These are phyloP conservation scores for Watsonalla binaria DNA, from an alignment of 2,888 invertebrate species.

Conservation along the genomic window DNA sequence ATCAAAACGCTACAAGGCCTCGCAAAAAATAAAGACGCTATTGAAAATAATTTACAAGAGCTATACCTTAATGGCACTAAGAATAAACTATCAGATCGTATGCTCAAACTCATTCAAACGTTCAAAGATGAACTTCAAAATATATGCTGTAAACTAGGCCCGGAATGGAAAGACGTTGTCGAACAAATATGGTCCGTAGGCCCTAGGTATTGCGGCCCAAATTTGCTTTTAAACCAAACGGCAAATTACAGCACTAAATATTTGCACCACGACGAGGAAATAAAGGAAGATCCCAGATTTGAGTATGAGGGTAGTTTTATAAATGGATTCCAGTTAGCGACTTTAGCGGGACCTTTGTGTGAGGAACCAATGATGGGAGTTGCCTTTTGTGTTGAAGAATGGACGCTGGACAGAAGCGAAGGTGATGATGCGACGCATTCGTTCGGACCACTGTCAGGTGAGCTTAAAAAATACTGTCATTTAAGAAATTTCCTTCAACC, in stretches of 20 bases:
- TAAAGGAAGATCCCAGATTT: conserved; percentile 74
- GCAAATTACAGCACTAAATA: conserved; percentile 78
- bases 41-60: conserved; percentile 49
- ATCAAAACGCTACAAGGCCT: conserved; percentile 63
- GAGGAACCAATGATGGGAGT: conserved; percentile 98
- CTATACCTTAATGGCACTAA: conserved; percentile 46
- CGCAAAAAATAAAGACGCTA: conserved; percentile 43
- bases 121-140: conserved; percentile 78
- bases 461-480: not conserved
- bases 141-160: conserved; percentile 79
- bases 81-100: conserved; percentile 56
- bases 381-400: conserved; percentile 92
- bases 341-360: conserved; percentile 94
- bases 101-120: conserved; percentile 61
- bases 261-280: conserved; percentile 55
- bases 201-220: conserved; percentile 92
- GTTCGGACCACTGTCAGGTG: conserved; percentile 79
- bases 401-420: conserved; percentile 78
- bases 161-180: conserved; percentile 73
- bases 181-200: conserved; percentile 95
- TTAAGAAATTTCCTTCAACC: too few relatives aligned
- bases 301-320: conserved; percentile 88
- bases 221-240: conserved; percentile 91
- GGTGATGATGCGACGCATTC: conserved; percentile 58
- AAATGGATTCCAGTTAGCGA: conserved; percentile 92